Evolutionary conservation across 2,888 invertebrate genomes (phyloP), one percentile per base, ranked within the genome.

Genomic region (Sarcophaga subvicina): DNA sequence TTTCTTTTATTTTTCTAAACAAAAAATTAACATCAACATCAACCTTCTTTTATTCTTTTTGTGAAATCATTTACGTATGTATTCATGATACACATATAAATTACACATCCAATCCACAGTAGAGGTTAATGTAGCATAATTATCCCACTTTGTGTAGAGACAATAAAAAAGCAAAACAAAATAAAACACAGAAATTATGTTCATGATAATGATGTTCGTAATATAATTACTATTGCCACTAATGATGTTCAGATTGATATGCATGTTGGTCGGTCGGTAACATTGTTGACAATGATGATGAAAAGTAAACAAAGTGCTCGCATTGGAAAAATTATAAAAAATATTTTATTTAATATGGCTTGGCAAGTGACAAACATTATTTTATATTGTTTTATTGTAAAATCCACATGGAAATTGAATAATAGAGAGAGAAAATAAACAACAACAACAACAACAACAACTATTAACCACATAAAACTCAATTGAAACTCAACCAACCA

Each of bases 401-500:
- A 83, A 66, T 5, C 14, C 49, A 14, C 14, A 14, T 54, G 14
- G 20, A 49, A 71, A 71, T 25, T 3, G 0, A 14, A 45, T 76
- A 71, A 62, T 67, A 77, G 6, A 73, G 14, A 20, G 14, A 47
- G 37, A 4, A 22, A 37, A 4, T 63, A 63, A 70, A 63, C 49
- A 75, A 69, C n/a, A 37, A 27, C 14, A 49, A 54, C 14, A 54
- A 54, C 12, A 54, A 54, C 54, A 67, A 71, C 49, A 80, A 84
- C 5, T 60, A 75, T 62, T 54, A 76, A 84, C 75, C 80, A 49
- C 80, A 84, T 80, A 22, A 76, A 84, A 66, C 60, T 76, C n/a
- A 70, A 66, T 17, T n/a, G 62, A 85, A 85, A 80, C 49, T 71
- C 80, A 85, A 80, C 84, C 84, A 80, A 77, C 76, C 84, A 80